A percentile compares a stretch with the other conserved stretches of the same genome.
Evolutionary conservation across 2,888 invertebrate species (phyloP).

Genomic region (Ophion ventricosus): DNA sequence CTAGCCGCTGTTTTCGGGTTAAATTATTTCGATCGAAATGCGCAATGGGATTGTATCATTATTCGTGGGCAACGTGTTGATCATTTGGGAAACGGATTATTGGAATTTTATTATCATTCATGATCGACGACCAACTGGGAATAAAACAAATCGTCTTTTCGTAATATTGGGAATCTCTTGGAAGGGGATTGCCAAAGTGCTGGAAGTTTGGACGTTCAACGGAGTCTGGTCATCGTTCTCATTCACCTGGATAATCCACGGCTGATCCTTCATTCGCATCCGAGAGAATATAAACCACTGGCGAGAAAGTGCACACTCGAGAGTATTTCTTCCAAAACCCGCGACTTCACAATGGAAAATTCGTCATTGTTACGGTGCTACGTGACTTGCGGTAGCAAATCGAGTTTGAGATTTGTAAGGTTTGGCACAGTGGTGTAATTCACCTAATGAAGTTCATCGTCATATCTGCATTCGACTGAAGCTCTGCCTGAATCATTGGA

Average conservation of each 20-base stretch:
- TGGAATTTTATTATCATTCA: too few relatives aligned
- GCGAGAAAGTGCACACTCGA: conserved; percentile 14
- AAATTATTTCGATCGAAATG: not conserved
- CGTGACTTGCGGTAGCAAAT: conserved; percentile 43
- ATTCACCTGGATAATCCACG: conserved; percentile 39
- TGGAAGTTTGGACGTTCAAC: not conserved
- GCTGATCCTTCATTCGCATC: not conserved
- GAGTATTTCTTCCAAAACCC: conserved; percentile 59
- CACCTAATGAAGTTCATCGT: not conserved
- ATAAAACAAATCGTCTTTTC: not conserved
- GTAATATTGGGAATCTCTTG: conserved; percentile 43
- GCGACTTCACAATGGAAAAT: conserved; percentile 39
- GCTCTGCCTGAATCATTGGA: not conserved
- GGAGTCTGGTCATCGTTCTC: conserved; percentile 39
- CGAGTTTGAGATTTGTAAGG: too few relatives aligned
- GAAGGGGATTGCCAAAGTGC: conserved; percentile 15
- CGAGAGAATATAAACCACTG: conserved; percentile 6
- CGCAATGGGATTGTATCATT: not conserved
- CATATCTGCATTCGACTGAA: not conserved
- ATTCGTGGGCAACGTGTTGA: not conserved
- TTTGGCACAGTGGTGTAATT: not conserved
- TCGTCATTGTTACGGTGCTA: not conserved
- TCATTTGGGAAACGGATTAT: not conserved
- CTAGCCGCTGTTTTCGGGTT: not conserved
- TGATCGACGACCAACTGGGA: not conserved